Conservation (phyloP, 1,140 invertebrate species). For the Macrosteles quadrilineatus region DNA sequence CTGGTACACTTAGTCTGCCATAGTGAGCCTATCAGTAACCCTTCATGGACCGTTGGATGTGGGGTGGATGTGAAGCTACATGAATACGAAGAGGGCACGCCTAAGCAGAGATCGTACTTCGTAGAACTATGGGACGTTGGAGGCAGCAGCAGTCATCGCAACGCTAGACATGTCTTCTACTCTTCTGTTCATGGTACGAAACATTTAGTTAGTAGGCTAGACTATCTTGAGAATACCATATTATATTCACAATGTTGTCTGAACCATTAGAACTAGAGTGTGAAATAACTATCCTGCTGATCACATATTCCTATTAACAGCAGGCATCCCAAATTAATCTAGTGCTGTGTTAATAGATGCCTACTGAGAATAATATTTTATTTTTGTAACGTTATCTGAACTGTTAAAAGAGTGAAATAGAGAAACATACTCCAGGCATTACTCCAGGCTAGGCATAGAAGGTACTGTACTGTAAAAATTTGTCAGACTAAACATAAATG, state of each 20-base stretch:
- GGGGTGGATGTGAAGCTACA: conserved; percentile 95
- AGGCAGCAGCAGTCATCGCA: conserved; percentile 88
- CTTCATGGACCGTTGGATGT: conserved; percentile 94
- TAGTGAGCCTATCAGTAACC: conserved; percentile 78
- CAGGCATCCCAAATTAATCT: no score
- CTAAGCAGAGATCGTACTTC: conserved; percentile 87
- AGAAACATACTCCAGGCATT: no score
- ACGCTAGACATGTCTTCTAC: conserved; percentile 91
- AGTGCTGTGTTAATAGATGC: no score
- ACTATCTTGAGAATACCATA: background rate
- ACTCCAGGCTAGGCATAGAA: no score
- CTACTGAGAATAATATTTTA: no score
- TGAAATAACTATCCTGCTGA: no score
- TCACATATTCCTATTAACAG: no score
- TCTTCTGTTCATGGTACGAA: conserved; percentile 84
- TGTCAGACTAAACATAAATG: no score
- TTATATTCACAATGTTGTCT: background rate
- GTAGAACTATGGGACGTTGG: conserved; percentile 97
- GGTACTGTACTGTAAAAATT: no score
- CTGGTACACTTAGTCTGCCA: conserved; percentile 90
- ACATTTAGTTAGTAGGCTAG: no score
- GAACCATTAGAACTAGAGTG: background rate
- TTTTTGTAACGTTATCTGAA: no score
- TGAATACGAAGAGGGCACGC: conserved; percentile 93
- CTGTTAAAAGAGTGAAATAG: no score